Percentiles rank a stretch among this genome's conserved stretches.
Evolutionary conservation across 2,888 invertebrate genomes (phyloP).

Genomic region (Agonum fuliginosum): DNA sequence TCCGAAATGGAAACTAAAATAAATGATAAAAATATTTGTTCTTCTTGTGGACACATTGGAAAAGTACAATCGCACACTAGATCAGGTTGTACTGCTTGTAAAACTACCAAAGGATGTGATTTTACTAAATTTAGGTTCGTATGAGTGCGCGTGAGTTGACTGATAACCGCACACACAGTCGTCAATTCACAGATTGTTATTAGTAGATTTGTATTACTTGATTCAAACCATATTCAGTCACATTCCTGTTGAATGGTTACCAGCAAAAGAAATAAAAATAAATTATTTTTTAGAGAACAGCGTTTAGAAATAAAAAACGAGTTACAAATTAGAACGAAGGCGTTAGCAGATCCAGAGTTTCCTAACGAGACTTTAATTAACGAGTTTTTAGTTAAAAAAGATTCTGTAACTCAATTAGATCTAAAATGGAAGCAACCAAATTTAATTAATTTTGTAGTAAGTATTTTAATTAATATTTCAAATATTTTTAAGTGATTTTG

Average conservation of each 20-base stretch:
- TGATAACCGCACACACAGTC: no score
- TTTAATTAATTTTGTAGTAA: constrained; percentile 82
- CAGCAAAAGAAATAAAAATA: no score
- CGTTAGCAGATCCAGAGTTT: constrained; percentile 78
- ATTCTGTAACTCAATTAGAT: constrained; percentile 74
- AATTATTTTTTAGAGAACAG: constrained; percentile 76
- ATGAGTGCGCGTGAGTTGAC: no score
- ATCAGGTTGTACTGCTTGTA: constrained; percentile 81
- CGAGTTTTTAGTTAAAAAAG: constrained; percentile 80
- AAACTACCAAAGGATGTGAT: constrained; percentile 78
- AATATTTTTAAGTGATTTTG: constrained; percentile 62
- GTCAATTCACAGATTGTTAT: no score
- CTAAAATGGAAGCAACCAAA: constrained; percentile 81
- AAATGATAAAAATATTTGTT: constrained; percentile 78
- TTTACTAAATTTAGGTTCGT: constrained; percentile 78
- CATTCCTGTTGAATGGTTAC: no score
- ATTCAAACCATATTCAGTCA: no score
- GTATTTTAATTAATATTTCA: constrained; percentile 62
- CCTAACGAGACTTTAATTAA: constrained; percentile 84
- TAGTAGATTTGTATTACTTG: no score
- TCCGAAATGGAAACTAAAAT: constrained; percentile 75
- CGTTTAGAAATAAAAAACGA: constrained; percentile 81
- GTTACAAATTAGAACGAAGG: constrained; percentile 80
- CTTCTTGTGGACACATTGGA: constrained; percentile 83
- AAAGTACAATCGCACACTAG: constrained; percentile 77